Base-by-base conservation (phyloP, 2,888 invertebrate genomes). In the Siphlonurus alternatus region DNA sequence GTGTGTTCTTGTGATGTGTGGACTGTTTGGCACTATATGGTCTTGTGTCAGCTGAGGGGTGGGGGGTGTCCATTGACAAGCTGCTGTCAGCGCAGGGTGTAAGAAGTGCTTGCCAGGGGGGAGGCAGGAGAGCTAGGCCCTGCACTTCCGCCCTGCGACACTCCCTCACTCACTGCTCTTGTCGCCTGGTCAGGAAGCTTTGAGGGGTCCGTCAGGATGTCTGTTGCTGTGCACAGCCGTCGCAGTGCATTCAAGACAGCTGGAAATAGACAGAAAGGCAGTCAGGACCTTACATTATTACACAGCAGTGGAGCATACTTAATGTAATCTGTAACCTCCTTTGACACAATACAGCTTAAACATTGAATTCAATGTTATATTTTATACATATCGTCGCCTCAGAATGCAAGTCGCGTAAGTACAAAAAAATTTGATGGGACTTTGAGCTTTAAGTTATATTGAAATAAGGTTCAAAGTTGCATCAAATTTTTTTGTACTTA, bases 191-290 rank as follows among this genome's bases (percentile, higher is more conserved):
- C 92, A 10, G 93, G 90, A 71, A 97, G 80, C 65, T 86, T 85
- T 73, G 87, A 86, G 15, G 96, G 96, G 73, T 90, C 88, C 59
- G 92, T 86, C 71, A 97, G 80, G 71, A 97, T 93, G 72, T 94
- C 94, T 61, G 97, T 97, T 67, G 87, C 87, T 70, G 92, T 95
- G 76, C 93, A 92, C 71, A 97, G 80, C 74, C 89, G 87, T 71
- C 91, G 85, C 70, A 97, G 79, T 61, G 96, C 93, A 78, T 92
- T 93, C 70, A 94, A 81, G 69, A 94, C 94, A 74, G 90, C 96
- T 96, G 78, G n/a, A 80, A 81, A 67, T 67, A 67, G 70, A 68
- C 65, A 66, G 67, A 62, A 24, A 63, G 7, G 61, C 5, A 15
- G n/a, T n/a, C 53, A 53, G 15, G 15, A n/a, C n/a, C 53, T 15